These are phyloP conservation scores for Dicaeum eximium DNA, from an alignment of 2,113 vertebrate genomes.

Conservation along the genomic window DNA sequence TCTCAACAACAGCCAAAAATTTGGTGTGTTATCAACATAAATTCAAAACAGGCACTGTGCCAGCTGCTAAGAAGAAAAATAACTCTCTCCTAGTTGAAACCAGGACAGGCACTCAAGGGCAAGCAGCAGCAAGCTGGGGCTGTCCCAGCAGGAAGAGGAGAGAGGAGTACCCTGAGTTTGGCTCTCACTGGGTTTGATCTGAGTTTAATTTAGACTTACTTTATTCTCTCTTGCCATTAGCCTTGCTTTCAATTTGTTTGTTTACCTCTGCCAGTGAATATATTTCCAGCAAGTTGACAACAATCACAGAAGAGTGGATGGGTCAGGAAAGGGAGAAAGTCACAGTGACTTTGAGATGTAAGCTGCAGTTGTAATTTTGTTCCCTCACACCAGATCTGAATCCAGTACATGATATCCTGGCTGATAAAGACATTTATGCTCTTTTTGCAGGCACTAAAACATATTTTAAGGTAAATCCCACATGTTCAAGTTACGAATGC, in stretches of 20 bases:
- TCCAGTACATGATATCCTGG: not conserved
- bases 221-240: not conserved
- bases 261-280: not conserved
- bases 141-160: not conserved
- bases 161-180: not conserved
- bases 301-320: not conserved
- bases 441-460: not conserved
- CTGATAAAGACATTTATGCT: not conserved
- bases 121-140: not conserved
- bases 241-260: not conserved
- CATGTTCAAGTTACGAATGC: not conserved
- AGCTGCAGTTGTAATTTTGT: not conserved
- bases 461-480: not conserved
- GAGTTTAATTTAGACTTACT: not conserved
- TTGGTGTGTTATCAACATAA: not conserved
- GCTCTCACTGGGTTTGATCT: not conserved
- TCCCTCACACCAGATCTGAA: not conserved
- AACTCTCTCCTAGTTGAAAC: not conserved
- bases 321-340: not conserved
- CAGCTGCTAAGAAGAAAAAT: not conserved
- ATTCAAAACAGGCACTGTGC: not conserved
- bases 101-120: not conserved
- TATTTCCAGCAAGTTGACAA: not conserved
- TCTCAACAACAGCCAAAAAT: not conserved
- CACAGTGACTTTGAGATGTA: not conserved